Evolutionary conservation across 2,888 invertebrate genomes (phyloP), one percentile per base, ranked within the genome.

Genomic region (Apamea epomidion): DNA sequence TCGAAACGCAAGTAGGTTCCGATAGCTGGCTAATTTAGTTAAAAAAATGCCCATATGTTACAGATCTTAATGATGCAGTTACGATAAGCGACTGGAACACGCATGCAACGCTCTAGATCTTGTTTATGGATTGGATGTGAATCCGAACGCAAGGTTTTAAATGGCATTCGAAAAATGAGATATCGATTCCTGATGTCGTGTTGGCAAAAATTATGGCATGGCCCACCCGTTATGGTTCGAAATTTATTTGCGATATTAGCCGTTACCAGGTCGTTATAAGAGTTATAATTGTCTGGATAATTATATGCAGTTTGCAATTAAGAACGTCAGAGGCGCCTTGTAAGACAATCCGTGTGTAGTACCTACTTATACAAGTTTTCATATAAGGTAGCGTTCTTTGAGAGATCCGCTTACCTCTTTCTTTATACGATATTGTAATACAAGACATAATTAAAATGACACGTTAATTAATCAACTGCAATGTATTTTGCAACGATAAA

Each of bases 101-200:
- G 80, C 86, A 87, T 75, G 74, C 76, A 54, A 79, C 76, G 82
- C 60, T 74, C 89, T 86, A 85, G 76, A 86, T 89, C 32, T 74
- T 74, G 48, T 37, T 75, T 79, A 76, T 32, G n/a, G 29, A 64
- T 65, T 70, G 75, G 54, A 68, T 78, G 70, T 69, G 72, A 69
- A 86, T 86, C 81, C 70, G 68, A 86, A 74, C 48, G 58, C 48
- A 74, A 73, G 73, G n/a, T 76, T 80, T 82, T 80, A 78, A 87
- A 82, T 83, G 37, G 67, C 65, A 79, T 79, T 83, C 81, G 73
- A 85, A 85, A 85, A 76, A 85, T 81, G 42, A 87, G 76, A 62
- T 77, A 82, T 79, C 45, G 76, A 76, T 81, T 73, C 60, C 42
- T 77, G n/a, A 82, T 68, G 62, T 80, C 80, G 42, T 74, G 37